Conservation (phyloP, 2,113 vertebrate genomes). For the Serinus canaria region DNA sequence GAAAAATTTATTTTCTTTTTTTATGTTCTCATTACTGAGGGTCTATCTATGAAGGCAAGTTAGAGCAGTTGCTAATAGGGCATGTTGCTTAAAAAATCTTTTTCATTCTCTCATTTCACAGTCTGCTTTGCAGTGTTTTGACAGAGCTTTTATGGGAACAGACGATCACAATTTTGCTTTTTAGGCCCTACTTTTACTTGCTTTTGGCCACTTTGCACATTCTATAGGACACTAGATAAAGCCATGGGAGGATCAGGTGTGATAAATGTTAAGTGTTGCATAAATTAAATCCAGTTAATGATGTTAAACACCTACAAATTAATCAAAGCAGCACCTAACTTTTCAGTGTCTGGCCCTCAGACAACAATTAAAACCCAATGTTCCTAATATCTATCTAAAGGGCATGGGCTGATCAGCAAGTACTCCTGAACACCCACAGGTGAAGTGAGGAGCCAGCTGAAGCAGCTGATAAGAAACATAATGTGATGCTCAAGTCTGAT, state of each 20-base stretch:
- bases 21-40: background rate
- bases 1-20: background rate
- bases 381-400: background rate
- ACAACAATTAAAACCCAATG: background rate
- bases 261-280: background rate
- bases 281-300: background rate
- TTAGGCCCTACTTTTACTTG: background rate
- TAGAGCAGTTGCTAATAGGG: background rate
- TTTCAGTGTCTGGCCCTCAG: background rate
- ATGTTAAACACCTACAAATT: constrained; percentile 1
- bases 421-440: background rate
- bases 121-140: background rate
- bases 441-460: background rate
- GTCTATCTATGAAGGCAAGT: background rate
- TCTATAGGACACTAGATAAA: background rate
- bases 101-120: background rate
- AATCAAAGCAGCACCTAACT: constrained; percentile 2
- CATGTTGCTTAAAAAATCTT: background rate
- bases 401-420: background rate
- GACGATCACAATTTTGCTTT: background rate
- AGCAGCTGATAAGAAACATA: constrained; percentile 20
- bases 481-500: background rate
- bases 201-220: background rate
- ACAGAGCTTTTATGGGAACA: background rate
- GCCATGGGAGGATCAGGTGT: background rate